phyloP scores from a whole-genome alignment of 2,888 invertebrate species.

The Thecophora atra region DNA sequence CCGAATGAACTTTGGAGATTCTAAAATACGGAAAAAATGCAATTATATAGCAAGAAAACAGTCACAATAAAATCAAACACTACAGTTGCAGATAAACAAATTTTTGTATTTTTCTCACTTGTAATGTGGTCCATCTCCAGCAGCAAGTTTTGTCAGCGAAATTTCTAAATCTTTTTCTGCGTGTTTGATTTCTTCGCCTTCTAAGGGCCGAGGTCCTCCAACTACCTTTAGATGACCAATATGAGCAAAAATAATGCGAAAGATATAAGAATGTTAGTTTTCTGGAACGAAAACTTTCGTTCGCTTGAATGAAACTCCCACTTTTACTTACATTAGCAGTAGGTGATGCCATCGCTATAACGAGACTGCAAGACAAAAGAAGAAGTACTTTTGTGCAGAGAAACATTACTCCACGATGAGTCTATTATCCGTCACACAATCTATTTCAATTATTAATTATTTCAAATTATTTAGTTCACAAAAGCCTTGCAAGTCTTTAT shows the following conservation, averaged over 20 bases:
- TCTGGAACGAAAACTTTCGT: neutral
- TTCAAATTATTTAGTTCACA: neutral
- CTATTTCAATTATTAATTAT: neutral
- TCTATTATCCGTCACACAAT: neutral
- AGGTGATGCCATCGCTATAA: constrained; percentile 12
- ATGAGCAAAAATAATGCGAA: too few species aligned
- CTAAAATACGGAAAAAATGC: constrained; percentile 31
- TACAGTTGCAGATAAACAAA: too few species aligned
- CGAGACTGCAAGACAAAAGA: neutral
- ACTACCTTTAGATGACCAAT: constrained; percentile 1
- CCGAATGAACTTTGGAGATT: constrained; percentile 47
- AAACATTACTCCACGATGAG: constrained; percentile 5
- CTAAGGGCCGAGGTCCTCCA: constrained; percentile 39
- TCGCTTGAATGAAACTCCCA: neutral
- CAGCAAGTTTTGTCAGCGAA: constrained; percentile 44
- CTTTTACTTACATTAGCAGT: neutral
- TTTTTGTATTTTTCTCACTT: constrained; percentile 39
- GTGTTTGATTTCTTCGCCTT: constrained; percentile 41
- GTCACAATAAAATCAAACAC: too few species aligned
- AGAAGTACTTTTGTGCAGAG: constrained; percentile 2
- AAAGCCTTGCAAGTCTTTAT: too few species aligned
- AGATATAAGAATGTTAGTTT: too few species aligned
- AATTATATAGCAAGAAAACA: neutral
- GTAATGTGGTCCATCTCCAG: constrained; percentile 46
- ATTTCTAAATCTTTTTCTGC: constrained; percentile 41